A percentile compares a stretch with the other conserved stretches of the same genome.
Evolutionary conservation across 2,888 invertebrate species (phyloP).

Genomic region (Tetragonula carbonaria): DNA sequence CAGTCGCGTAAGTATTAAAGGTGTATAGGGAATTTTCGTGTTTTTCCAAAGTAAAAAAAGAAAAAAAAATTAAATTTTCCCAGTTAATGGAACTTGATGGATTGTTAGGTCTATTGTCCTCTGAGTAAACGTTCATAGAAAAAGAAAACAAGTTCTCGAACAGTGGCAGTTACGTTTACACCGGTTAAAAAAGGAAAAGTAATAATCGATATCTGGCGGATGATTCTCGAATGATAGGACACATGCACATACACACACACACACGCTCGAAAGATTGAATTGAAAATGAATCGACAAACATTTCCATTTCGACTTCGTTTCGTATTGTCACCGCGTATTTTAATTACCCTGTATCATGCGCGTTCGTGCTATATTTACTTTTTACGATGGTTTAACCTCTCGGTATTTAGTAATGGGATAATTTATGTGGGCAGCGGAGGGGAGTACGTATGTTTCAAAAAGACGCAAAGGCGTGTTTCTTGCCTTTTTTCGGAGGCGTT

Average conservation of each 20-base stretch:
- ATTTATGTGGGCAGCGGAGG: conserved; percentile 31
- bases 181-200: not conserved
- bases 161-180: conserved; percentile 31
- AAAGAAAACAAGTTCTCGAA: conserved; percentile 58
- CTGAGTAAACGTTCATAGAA: conserved; percentile 54
- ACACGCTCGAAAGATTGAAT: not conserved
- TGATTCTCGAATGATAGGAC: conserved; percentile 1
- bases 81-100: conserved; percentile 30
- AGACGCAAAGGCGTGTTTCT: conserved; percentile 32
- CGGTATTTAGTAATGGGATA: conserved; percentile 35
- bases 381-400: conserved; percentile 31
- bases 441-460: conserved; percentile 15
- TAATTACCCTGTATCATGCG: conserved; percentile 27
- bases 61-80: not conserved
- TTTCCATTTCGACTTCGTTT: conserved; percentile 42
- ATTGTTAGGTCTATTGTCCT: conserved; percentile 61
- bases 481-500: conserved; percentile 37
- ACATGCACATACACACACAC: not conserved
- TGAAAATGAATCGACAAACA: conserved; percentile 16
- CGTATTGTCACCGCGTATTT: conserved; percentile 40
- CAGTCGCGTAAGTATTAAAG: conserved; percentile 22
- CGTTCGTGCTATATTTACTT: conserved; percentile 35
- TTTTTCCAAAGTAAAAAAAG: conserved; percentile 1
- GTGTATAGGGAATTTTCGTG: conserved; percentile 21
- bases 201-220: conserved; percentile 14